phyloP scores from a whole-genome alignment of 2,888 invertebrate species.

The Melangyna quadrimaculata region DNA sequence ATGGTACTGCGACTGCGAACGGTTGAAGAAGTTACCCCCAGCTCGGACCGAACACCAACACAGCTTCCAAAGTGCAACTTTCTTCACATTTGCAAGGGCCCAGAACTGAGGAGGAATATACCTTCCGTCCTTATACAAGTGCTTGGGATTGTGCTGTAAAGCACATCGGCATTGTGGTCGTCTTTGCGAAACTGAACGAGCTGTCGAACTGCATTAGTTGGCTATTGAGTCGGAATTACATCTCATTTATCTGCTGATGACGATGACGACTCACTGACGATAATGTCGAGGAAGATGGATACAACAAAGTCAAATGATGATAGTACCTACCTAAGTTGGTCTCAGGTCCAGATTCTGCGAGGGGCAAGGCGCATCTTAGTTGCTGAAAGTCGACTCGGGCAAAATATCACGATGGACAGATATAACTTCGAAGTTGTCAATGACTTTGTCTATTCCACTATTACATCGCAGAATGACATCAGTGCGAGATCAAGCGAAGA shows the following conservation, averaged over 20 bases:
- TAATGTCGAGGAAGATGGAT: slow-evolving; percentile 29
- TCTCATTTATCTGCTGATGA: slow-evolving; percentile 67
- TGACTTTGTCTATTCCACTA: too few relatives aligned
- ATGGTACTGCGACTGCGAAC: slow-evolving; percentile 30
- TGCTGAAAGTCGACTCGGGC: too few relatives aligned
- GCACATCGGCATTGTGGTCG: slow-evolving; percentile 51
- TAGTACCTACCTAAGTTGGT: not conserved
- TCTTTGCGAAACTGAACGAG: slow-evolving; percentile 48
- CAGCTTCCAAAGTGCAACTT: slow-evolving; percentile 13
- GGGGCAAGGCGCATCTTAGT: too few relatives aligned
- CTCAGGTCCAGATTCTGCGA: not conserved
- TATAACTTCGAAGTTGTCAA: too few relatives aligned
- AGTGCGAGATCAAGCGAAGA: too few relatives aligned
- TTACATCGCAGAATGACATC: too few relatives aligned
- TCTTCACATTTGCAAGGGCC: not conserved
- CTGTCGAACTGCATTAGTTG: slow-evolving; percentile 72
- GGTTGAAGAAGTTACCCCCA: slow-evolving; percentile 1
- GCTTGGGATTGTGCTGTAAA: not conserved
- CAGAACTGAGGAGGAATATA: slow-evolving; percentile 7
- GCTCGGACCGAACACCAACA: not conserved
- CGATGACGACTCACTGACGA: slow-evolving; percentile 34
- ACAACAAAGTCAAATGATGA: slow-evolving; percentile 1
- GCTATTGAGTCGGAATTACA: slow-evolving; percentile 70
- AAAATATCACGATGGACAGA: too few relatives aligned
- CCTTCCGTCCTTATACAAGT: not conserved